A percentile compares a stretch with the other conserved stretches of the same genome.
phyloP scores from a whole-genome alignment of 2,888 invertebrate species.

The Ennomos fuscantarius region DNA sequence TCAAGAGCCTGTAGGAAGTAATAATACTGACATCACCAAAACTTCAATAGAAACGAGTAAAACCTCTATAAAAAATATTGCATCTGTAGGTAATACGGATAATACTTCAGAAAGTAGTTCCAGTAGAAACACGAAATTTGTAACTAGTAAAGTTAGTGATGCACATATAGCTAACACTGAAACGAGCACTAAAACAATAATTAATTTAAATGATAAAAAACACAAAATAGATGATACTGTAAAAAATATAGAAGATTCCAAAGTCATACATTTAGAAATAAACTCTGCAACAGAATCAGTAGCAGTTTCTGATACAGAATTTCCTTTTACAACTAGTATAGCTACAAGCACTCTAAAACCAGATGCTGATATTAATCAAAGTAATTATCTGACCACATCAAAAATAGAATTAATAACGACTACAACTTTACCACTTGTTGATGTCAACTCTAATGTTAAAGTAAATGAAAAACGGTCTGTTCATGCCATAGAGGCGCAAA shows the following conservation, averaged over 20 bases:
- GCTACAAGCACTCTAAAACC: constrained; percentile 7
- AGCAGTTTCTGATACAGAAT: neutral
- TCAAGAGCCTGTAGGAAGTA: too few species aligned
- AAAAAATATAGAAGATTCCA: neutral
- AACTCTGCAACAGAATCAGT: neutral
- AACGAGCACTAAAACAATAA: constrained; percentile 1
- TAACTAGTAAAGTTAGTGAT: neutral
- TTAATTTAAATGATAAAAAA: neutral
- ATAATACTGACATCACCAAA: too few species aligned
- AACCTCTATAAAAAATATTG: too few species aligned
- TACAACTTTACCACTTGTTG: constrained; percentile 5
- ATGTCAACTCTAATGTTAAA: neutral
- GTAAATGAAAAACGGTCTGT: neutral
- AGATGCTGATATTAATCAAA: neutral
- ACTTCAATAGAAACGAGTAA: too few species aligned
- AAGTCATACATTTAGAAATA: constrained; percentile 2
- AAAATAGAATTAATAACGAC: constrained; percentile 13
- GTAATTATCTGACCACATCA: neutral
- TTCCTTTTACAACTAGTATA: constrained; percentile 7
- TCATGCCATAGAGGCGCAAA: too few species aligned
- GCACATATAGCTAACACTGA: constrained; percentile 1
- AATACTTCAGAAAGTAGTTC: too few species aligned
- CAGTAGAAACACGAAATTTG: too few species aligned
- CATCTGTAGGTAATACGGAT: too few species aligned
- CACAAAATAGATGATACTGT: neutral